A percentile compares a stretch with the other conserved stretches of the same genome.
Evolutionary conservation across 2,888 invertebrate species (phyloP).

Genomic region (Dicranocentrus wangi): DNA sequence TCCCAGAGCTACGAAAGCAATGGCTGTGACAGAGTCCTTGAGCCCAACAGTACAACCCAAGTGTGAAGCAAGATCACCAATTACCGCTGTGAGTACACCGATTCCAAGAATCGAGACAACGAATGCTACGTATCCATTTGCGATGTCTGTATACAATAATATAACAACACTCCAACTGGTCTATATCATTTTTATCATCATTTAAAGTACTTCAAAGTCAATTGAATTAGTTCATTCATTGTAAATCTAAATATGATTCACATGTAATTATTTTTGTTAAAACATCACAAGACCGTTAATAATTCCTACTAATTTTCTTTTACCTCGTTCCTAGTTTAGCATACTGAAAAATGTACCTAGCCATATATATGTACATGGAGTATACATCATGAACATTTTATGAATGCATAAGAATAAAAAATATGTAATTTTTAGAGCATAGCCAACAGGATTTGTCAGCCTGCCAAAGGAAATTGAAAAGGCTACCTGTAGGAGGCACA

Average conservation of each 20-base stretch:
- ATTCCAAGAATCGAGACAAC: conserved; percentile 92
- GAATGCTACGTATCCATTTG: conserved; percentile 96
- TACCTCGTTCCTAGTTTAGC: too few species aligned
- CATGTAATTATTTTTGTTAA: too few species aligned
- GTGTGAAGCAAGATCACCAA: conserved; percentile 97
- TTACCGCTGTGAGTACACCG: conserved; percentile 94
- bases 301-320: too few species aligned
- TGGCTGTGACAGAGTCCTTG: conserved; percentile 94
- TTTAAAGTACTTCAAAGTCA: background rate
- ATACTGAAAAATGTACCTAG: too few species aligned
- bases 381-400: too few species aligned
- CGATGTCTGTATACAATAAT: conserved; percentile 82
- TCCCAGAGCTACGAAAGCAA: conserved; percentile 97
- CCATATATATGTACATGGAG: too few species aligned
- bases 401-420: conserved; percentile 10
- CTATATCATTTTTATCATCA: conserved; percentile 18
- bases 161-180: conserved; percentile 23
- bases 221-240: too few species aligned
- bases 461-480: background rate
- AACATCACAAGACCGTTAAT: too few species aligned
- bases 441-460: too few species aligned
- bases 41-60: conserved; percentile 98
- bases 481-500: conserved; percentile 94
- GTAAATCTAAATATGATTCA: too few species aligned
- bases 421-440: background rate